A percentile compares a stretch with the other conserved stretches of the same genome.
phyloP scores from a whole-genome alignment of 2,797 vertebrate genomes.

The Coccyzus lansbergi region DNA sequence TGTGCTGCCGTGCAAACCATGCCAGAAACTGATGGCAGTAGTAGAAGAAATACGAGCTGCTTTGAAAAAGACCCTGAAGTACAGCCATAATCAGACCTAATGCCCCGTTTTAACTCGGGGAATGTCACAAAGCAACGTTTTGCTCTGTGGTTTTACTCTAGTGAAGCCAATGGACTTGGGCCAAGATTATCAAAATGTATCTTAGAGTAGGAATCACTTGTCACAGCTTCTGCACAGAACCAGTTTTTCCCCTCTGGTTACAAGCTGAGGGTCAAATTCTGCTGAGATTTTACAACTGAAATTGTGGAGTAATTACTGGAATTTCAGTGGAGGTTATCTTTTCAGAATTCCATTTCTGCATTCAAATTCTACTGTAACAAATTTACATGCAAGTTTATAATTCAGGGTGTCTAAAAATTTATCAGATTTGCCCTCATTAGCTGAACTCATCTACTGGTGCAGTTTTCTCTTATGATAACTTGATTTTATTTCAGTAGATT shows the following conservation, averaged over 20 bases:
- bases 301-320: background rate
- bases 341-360: background rate
- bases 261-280: background rate
- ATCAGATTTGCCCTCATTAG: background rate
- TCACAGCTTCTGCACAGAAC: background rate
- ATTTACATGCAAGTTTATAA: background rate
- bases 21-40: background rate
- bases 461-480: background rate
- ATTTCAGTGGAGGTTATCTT: background rate
- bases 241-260: background rate
- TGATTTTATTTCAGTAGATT: conserved; percentile 1
- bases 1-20: background rate
- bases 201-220: background rate
- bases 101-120: background rate
- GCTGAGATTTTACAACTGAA: background rate
- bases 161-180: background rate
- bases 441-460: background rate
- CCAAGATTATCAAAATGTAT: background rate
- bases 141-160: background rate
- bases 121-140: background rate
- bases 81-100: background rate
- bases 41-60: background rate
- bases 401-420: background rate
- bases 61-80: background rate
- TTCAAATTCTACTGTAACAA: background rate